These are phyloP conservation scores for Lasioglossum malachurum DNA, from an alignment of 2,888 invertebrate genomes.

Conservation along the genomic window DNA sequence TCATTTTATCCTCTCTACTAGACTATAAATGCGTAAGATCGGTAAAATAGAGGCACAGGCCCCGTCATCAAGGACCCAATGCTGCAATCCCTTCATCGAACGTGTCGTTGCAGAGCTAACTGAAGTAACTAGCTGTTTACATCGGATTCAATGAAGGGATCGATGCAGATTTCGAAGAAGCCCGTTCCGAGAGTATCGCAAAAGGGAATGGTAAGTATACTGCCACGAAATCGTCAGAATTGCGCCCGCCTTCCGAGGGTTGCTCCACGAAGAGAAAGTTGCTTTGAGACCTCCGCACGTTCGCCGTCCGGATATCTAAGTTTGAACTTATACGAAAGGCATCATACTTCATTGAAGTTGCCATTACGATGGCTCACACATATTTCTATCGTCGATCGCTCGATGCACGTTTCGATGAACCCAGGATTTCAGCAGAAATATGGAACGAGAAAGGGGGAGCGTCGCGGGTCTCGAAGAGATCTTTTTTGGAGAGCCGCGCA, in stretches of 20 bases:
- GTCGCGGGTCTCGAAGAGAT: not conserved
- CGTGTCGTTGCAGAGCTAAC: not conserved
- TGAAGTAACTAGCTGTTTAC: not conserved
- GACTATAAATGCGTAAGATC: no score
- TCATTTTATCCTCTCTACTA: not conserved
- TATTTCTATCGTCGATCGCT: not conserved
- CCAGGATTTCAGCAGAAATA: not conserved
- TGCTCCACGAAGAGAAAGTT: not conserved
- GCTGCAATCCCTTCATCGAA: not conserved
- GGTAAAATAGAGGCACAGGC: no score
- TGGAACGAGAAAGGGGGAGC: not conserved
- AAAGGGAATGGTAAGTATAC: not conserved
- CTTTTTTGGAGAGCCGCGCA: no score
- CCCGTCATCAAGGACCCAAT: no score
- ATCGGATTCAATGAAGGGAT: not conserved
- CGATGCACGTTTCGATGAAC: not conserved
- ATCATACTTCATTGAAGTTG: no score
- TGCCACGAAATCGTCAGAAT: not conserved
- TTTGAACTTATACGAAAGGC: not conserved
- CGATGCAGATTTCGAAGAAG: not conserved
- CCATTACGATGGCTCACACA: no score
- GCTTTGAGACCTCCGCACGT: conserved; percentile 2
- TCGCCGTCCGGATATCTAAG: not conserved
- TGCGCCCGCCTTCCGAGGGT: not conserved
- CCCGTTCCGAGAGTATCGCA: not conserved